phyloP scores from a whole-genome alignment of 2,888 invertebrate species.

The Stratiomys singularior region DNA sequence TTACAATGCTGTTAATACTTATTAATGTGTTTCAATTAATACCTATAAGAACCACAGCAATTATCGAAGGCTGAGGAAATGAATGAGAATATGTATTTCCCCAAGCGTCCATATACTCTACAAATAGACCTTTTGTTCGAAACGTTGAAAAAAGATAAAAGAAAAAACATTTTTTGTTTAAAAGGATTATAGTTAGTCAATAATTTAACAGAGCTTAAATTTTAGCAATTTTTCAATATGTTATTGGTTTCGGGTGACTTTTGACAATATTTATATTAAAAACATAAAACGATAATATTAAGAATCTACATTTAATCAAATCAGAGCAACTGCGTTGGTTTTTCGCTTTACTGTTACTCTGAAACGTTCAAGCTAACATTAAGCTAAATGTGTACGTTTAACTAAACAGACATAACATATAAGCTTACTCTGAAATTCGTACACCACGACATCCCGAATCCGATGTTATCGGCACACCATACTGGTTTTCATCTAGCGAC shows the following conservation, averaged over 20 bases:
- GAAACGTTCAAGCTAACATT: no score
- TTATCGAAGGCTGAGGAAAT: slow-evolving; percentile 76
- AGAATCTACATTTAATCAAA: no score
- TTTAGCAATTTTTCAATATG: slow-evolving; percentile 7
- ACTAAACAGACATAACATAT: background rate
- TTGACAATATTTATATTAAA: background rate
- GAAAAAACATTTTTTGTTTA: slow-evolving; percentile 12
- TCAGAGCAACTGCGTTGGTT: no score
- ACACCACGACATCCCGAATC: slow-evolving; percentile 71
- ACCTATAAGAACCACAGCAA: slow-evolving; percentile 78
- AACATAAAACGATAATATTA: no score
- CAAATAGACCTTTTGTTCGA: slow-evolving; percentile 67
- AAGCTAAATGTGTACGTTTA: no score
- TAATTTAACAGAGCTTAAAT: background rate
- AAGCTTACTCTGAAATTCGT: slow-evolving; percentile 76
- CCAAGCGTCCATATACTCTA: slow-evolving; percentile 75
- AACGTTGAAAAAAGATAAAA: background rate
- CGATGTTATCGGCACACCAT: slow-evolving; percentile 53
- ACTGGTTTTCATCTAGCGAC: slow-evolving; percentile 58
- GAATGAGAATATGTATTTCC: slow-evolving; percentile 76
- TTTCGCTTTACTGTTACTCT: no score
- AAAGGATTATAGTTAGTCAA: slow-evolving; percentile 36
- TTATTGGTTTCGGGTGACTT: background rate
- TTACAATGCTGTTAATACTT: no score
- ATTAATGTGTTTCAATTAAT: slow-evolving; percentile 56